A percentile compares a stretch with the other conserved stretches of the same genome.
These are phyloP conservation scores for Allacma fusca DNA, from an alignment of 2,888 invertebrate genomes.

Conservation along the genomic window DNA sequence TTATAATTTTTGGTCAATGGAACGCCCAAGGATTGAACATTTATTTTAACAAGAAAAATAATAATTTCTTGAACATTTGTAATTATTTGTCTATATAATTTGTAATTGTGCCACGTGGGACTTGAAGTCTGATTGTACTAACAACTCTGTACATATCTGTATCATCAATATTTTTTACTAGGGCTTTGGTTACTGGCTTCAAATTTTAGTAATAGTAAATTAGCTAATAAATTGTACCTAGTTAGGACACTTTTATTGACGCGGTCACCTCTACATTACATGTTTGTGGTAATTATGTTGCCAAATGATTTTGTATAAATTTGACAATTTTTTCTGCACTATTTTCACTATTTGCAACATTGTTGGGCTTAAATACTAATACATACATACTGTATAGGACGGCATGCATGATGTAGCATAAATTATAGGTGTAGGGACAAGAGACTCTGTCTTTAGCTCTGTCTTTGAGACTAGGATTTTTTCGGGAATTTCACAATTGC, in stretches of 20 bases:
- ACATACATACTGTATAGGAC: not conserved
- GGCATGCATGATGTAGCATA: not conserved
- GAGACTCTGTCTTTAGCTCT: too few species aligned
- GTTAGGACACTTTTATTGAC: conserved; percentile 34
- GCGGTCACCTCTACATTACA: conserved; percentile 28
- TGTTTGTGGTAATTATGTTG: conserved; percentile 42
- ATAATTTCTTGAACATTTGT: too few species aligned
- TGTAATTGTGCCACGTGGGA: not conserved
- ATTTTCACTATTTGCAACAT: not conserved
- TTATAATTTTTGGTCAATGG: too few species aligned
- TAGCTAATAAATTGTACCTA: too few species aligned
- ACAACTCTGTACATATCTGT: not conserved
- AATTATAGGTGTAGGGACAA: not conserved
- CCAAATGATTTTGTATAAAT: conserved; percentile 42
- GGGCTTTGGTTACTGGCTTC: too few species aligned
- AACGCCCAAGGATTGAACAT: too few species aligned
- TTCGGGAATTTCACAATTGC: conserved; percentile 17
- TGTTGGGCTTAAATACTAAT: not conserved
- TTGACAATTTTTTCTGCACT: conserved; percentile 27
- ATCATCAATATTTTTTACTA: not conserved
- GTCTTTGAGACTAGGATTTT: too few species aligned
- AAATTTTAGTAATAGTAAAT: too few species aligned
- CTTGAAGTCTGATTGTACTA: not conserved
- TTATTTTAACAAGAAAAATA: too few species aligned
- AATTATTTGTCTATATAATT: too few species aligned